Conservation (phyloP, 2,113 vertebrate species). For the Mobula birostris region DNA sequence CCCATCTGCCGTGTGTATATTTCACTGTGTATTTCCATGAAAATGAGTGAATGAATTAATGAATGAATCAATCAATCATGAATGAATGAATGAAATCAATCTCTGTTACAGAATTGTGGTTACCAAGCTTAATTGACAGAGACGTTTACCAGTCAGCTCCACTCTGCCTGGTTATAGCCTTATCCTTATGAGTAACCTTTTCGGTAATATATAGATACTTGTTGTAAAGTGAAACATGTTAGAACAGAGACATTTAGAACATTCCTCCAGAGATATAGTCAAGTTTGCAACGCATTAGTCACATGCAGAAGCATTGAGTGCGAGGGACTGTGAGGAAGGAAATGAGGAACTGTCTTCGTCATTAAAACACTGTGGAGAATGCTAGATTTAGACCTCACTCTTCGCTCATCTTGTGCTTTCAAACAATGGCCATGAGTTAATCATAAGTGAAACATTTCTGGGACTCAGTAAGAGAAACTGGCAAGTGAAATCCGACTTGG, state of each 20-base stretch:
- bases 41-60: too few relatives aligned
- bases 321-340: neutral
- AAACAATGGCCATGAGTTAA: neutral
- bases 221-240: neutral
- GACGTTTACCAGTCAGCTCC: too few relatives aligned
- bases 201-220: neutral
- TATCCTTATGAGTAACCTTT: too few relatives aligned
- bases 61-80: too few relatives aligned
- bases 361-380: neutral
- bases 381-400: neutral
- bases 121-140: too few relatives aligned
- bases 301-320: neutral
- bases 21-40: too few relatives aligned
- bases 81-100: too few relatives aligned
- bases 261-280: neutral
- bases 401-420: neutral
- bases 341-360: neutral
- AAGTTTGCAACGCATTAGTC: neutral
- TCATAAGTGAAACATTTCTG: neutral
- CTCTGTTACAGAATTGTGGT: too few relatives aligned
- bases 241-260: neutral
- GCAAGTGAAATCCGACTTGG: neutral
- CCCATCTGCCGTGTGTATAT: too few relatives aligned
- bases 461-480: neutral
- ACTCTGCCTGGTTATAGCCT: too few relatives aligned